Evolutionary conservation across 2,113 vertebrate genomes (phyloP).

Genomic region (Thinocorus orbignyianus): DNA sequence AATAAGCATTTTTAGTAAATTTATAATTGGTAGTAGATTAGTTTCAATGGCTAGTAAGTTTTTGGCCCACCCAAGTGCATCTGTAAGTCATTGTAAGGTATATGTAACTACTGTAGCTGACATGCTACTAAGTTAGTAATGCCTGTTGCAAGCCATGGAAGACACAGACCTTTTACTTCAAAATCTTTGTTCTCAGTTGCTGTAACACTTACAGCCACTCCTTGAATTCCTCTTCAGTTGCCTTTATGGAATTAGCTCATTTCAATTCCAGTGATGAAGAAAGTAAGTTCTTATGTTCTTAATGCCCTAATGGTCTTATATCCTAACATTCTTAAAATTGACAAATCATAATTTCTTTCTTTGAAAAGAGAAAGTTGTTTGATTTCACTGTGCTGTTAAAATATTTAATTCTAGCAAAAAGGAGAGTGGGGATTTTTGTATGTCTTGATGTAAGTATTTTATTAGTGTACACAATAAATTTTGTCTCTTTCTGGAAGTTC

Average conservation of each 20-base stretch:
- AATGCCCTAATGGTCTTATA: too few relatives aligned
- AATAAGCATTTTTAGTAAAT: neutral
- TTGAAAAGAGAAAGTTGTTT: neutral
- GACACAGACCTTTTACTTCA: neutral
- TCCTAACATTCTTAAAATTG: neutral
- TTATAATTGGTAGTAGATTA: neutral
- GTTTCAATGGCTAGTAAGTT: neutral
- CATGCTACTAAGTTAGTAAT: neutral
- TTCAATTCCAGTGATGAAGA: neutral
- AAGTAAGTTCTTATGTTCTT: too few relatives aligned
- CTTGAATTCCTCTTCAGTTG: neutral
- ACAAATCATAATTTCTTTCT: neutral
- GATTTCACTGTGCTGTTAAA: neutral
- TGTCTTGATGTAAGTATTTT: neutral
- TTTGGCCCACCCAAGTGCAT: neutral
- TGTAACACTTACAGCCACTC: neutral
- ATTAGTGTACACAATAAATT: neutral
- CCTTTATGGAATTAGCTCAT: neutral
- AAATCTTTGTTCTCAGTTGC: neutral
- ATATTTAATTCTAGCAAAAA: neutral
- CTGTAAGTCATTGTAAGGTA: neutral
- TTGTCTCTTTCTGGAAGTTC: neutral
- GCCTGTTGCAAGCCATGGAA: neutral
- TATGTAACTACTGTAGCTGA: neutral
- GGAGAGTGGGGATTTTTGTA: neutral